phyloP scores from a whole-genome alignment of 2,113 vertebrate genomes.

The Eptatretus burgeri region DNA sequence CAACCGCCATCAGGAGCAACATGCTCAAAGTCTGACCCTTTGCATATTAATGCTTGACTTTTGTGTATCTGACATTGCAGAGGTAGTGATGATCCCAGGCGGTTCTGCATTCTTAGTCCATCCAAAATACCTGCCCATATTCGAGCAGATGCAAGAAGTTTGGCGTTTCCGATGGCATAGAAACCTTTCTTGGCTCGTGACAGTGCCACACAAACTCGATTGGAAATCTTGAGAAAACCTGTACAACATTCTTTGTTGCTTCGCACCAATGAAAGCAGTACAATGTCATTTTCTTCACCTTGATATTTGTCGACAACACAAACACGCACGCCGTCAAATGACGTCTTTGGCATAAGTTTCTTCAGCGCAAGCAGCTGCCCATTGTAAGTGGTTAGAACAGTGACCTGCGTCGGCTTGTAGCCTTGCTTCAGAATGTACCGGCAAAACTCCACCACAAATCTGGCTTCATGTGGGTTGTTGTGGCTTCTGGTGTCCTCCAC shows the following conservation, averaged over 20 bases:
- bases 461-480: conserved; percentile 46
- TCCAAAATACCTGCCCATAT: conserved; percentile 54
- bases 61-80: conserved; percentile 71
- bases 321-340: conserved; percentile 44
- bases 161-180: conserved; percentile 48
- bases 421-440: conserved; percentile 41
- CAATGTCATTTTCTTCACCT: conserved; percentile 74
- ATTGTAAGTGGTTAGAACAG: conserved; percentile 67
- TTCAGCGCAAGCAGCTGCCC: conserved; percentile 53
- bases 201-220: conserved; percentile 59
- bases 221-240: conserved; percentile 57
- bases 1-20: conserved; percentile 61
- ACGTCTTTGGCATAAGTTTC: conserved; percentile 30
- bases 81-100: conserved; percentile 24
- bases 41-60: conserved; percentile 20
- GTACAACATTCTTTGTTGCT: conserved; percentile 35
- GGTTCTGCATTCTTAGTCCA: conserved; percentile 24
- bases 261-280: conserved; percentile 58
- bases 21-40: conserved; percentile 27
- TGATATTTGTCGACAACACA: conserved; percentile 90
- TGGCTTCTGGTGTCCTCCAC: conserved; percentile 56
- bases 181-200: conserved; percentile 71
- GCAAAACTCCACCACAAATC: conserved; percentile 49
- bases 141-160: conserved; percentile 32
- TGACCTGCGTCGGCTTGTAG: conserved; percentile 53